Evolutionary conservation across 2,113 vertebrate genomes (phyloP), one percentile per base, ranked within the genome.

Genomic region (Ochotona curzoniae): DNA sequence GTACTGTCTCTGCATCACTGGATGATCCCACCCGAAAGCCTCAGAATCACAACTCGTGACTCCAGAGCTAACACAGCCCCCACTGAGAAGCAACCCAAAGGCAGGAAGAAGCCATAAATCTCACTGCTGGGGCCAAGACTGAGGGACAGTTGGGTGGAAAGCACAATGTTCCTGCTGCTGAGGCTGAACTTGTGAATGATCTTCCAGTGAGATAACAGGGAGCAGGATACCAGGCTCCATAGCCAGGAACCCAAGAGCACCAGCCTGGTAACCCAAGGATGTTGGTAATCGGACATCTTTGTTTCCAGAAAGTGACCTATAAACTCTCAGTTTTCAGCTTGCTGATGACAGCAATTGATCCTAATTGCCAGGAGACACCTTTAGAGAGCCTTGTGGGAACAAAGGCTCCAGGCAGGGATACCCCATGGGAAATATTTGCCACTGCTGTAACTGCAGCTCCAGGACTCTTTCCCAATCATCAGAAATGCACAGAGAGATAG

Each of bases 221-320:
- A 6, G 61, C 70, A 21, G 60, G 28, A 28, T 70, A 47, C 44
- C 28, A 28, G 51, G 8, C 8, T 63, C 49, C 1, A 4, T 17
- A 44, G 32, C 25, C 71, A 73, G 63, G 78, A 79, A 79, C 76
- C 83, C 47, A 61, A 32, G 87, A 89, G 13, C 25, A 51, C 70
- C 32, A 84, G 26, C 30, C 76, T 61, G 61, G 79, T 89, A 93
- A 93, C 47, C 35, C 64, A 94, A 78, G 60, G n/a, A n/a, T n/a
- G 18, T 15, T 26, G 26, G 63, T 82, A 69, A 30, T 4, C 49
- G 57, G 28, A 35, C 17, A 1, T 71, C 21, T 17, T 80, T 83
- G 87, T 60, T 35, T 85, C 83, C 82, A 73, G 32, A 63, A 95
- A 90, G 80, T 64, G 57, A 63, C 25, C 12, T 67, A 63, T 82